Percentiles rank a stretch among this genome's conserved stretches.
Evolutionary conservation across 2,113 vertebrate species (phyloP).

Genomic region (Calidris pugnax): DNA sequence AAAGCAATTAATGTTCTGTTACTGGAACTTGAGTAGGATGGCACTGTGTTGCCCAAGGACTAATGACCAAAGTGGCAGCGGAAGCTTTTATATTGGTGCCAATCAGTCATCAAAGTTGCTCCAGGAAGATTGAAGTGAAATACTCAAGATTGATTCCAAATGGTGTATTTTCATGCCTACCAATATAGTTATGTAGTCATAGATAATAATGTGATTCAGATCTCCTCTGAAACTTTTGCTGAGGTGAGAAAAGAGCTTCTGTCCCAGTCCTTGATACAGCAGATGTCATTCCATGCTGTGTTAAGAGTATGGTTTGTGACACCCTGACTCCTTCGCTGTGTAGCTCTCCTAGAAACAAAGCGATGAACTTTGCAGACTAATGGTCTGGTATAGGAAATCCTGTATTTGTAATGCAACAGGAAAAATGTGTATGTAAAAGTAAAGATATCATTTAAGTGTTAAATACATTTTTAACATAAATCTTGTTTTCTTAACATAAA

Average conservation of each 20-base stretch:
- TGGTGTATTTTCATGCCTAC: neutral
- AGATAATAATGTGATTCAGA: neutral
- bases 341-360: neutral
- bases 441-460: neutral
- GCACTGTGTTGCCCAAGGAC: neutral
- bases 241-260: neutral
- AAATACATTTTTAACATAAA: neutral
- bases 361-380: neutral
- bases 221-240: neutral
- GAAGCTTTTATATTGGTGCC: neutral
- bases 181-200: neutral
- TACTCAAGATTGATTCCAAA: neutral
- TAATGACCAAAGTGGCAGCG: neutral
- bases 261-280: neutral
- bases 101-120: neutral
- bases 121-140: neutral
- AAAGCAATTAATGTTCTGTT: neutral
- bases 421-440: neutral
- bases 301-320: neutral
- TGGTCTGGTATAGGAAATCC: neutral
- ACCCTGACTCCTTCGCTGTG: neutral
- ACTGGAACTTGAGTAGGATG: neutral
- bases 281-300: neutral
- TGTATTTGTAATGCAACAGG: neutral
- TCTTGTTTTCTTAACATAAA: neutral